phyloP scores from a whole-genome alignment of 2,113 vertebrate genomes.

The Psittacus erithacus region DNA sequence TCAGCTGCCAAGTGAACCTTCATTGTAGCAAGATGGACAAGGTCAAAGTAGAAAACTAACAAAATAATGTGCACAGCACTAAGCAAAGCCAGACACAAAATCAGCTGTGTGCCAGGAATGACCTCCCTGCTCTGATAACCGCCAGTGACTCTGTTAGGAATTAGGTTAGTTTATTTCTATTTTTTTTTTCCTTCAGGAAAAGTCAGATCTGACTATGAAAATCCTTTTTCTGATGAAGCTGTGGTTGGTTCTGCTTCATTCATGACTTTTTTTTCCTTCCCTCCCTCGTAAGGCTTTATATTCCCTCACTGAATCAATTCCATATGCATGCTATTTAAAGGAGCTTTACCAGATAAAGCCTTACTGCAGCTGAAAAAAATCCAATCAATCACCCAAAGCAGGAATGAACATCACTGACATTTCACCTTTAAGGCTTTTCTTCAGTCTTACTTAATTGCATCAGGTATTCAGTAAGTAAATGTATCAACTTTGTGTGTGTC shows the following conservation, averaged over 20 bases:
- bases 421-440: neutral
- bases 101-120: neutral
- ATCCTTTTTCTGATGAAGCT: neutral
- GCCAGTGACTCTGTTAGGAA: neutral
- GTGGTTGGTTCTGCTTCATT: neutral
- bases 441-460: neutral
- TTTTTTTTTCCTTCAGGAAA: neutral
- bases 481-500: neutral
- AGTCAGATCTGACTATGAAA: neutral
- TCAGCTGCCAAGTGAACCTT: slow-evolving; percentile 4
- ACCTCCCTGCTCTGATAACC: neutral
- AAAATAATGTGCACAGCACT: neutral
- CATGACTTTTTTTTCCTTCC: neutral
- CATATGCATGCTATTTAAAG: neutral
- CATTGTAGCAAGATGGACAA: neutral
- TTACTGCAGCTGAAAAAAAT: neutral
- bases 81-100: neutral
- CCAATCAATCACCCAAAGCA: neutral
- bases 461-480: neutral
- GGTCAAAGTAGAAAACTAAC: neutral
- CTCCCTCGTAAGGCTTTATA: neutral
- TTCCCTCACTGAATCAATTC: neutral
- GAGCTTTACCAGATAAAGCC: neutral
- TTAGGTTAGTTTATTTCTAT: neutral
- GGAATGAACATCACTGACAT: neutral